phyloP scores from a whole-genome alignment of 1,140 invertebrate species.

The Brachionus rubens region DNA sequence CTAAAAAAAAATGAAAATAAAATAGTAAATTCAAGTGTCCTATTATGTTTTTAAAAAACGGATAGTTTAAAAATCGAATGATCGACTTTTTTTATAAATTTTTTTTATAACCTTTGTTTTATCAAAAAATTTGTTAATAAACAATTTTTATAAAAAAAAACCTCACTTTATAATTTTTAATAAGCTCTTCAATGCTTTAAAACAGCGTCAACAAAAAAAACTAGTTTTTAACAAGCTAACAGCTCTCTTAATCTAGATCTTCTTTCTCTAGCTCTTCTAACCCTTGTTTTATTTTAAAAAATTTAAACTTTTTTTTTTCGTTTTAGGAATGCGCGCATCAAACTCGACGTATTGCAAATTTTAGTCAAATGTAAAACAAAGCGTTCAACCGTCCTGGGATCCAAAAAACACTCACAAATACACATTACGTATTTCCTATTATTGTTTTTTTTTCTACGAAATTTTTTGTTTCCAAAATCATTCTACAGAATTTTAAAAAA shows the following conservation, averaged over 20 bases:
- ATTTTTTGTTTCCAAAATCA: constrained; percentile 23
- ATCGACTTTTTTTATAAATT: too few species aligned
- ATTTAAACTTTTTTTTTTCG: neutral
- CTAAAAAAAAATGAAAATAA: neutral
- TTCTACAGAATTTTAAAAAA: constrained; percentile 28
- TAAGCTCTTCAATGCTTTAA: too few species aligned
- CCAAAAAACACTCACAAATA: constrained; percentile 1
- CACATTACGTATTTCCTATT: neutral
- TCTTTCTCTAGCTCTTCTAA: neutral
- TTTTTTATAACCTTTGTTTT: too few species aligned
- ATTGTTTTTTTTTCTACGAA: neutral
- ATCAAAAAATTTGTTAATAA: too few species aligned
- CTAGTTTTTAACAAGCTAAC: too few species aligned
- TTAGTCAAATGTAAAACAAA: neutral
- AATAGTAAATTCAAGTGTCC: too few species aligned
- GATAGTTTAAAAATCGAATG: too few species aligned
- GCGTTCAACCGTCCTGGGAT: neutral
- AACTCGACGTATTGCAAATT: constrained; percentile 32
- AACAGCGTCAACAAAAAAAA: too few species aligned
- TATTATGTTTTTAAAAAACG: too few species aligned
- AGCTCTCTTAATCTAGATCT: neutral
- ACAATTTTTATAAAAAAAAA: too few species aligned
- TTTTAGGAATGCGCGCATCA: neutral
- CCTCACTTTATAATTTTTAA: too few species aligned
- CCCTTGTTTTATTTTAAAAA: neutral